Evolutionary conservation across 92 coral and sea anemone species (phyloP), one percentile per base, ranked within the genome.

Genomic region (Pocillopora meandrina): DNA sequence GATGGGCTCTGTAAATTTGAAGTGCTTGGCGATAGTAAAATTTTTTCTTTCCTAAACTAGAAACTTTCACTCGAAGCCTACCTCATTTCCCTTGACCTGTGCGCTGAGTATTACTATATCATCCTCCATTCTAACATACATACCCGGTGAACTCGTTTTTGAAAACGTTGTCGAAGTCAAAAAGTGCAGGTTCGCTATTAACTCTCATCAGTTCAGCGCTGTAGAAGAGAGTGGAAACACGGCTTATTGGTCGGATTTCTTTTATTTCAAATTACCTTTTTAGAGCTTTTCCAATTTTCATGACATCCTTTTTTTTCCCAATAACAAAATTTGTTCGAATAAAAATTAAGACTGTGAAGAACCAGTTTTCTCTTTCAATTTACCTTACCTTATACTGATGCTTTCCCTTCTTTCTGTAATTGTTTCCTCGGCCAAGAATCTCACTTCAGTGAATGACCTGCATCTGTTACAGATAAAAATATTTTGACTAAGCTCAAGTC

Each of bases 111-210:
- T 42, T 3, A 42, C 52, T 42, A 42, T 7, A 42, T 7, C 8
- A 42, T 12, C 14, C 12, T 3, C 33, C 33, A 55, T 10, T 6
- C 20, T 3, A 19, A 36, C 9, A 69, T 8, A 21, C 90, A 70
- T 71, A 91, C 94, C 91, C 87, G 14, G 71, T 21, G 6, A 80
- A 61, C 21, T 80, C 80, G 35, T 85, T 76, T 58, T 84, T 60
- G 20, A 88, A 61, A 10, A 80, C 47, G 18, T 58, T 52, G 60
- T 91, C 86, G 21, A 88, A 84, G 77, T 84, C 89, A 56, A 79
- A 80, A 42, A 88, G 19, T 15, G 33, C 35, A 23, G 85, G 85
- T 19, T 84, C 71, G 64, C 94, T 91, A 58, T 34, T 75, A 2
- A 61, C 84, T 82, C 81, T 90, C 6, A 33, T 12, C 52, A 81